A percentile compares a stretch with the other conserved stretches of the same genome.
Conservation (phyloP, 2,113 vertebrate genomes). For the Raja brachyura region DNA sequence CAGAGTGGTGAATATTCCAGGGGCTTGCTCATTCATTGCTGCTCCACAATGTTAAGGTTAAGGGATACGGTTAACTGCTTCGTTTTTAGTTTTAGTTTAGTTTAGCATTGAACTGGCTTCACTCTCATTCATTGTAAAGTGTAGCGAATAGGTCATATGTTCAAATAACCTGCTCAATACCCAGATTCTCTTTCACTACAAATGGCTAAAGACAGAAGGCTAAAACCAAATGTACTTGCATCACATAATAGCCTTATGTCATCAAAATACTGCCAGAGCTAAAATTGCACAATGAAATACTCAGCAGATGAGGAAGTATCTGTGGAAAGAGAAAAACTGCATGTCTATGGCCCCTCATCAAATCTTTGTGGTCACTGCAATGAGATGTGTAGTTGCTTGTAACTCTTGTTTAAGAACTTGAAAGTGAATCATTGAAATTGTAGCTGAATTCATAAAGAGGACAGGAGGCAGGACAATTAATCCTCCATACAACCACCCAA, state of each 20-base stretch:
- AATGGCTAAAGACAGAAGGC: not conserved
- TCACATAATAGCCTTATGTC: not conserved
- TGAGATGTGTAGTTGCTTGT: not conserved
- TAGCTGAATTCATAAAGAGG: not conserved
- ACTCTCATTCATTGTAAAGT: not conserved
- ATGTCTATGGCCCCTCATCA: no score
- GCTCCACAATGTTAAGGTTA: not conserved
- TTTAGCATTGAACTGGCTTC: not conserved
- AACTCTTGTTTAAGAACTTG: not conserved
- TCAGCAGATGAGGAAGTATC: no score
- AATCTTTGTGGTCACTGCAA: no score
- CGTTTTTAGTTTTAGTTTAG: no score
- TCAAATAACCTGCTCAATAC: not conserved
- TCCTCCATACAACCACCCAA: not conserved
- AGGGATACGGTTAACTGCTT: not conserved
- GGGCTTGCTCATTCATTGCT: no score
- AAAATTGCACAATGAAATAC: no score
- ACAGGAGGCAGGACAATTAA: not conserved
- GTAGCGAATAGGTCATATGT: not conserved
- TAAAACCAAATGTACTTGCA: not conserved
- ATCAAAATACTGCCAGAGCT: not conserved
- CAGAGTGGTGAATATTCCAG: no score
- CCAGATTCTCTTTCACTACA: not conserved
- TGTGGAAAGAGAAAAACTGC: no score
- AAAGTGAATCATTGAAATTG: not conserved